Percentiles rank a stretch among this genome's conserved stretches.
Conservation (phyloP, 2,797 vertebrate genomes). For the Thaleichthys pacificus region DNA sequence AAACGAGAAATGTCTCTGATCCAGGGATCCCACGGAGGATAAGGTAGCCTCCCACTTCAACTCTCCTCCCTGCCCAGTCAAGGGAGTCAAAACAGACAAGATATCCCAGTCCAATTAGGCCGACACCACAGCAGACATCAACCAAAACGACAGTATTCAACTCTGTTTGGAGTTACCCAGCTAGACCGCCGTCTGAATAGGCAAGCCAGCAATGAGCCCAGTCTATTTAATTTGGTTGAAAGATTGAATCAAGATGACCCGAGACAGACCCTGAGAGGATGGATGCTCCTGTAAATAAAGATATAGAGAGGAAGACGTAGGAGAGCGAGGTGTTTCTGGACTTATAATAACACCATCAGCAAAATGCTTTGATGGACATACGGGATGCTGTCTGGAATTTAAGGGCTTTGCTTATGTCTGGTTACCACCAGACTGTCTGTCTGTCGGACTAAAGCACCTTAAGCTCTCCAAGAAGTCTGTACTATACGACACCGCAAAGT, state of each 20-base stretch:
- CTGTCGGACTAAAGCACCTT: neutral
- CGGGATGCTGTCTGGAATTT: neutral
- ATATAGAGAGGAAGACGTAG: neutral
- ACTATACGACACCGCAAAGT: neutral
- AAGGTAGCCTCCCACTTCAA: neutral
- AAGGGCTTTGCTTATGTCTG: neutral
- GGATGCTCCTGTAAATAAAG: conserved; percentile 15
- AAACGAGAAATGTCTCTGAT: neutral
- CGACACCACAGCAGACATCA: neutral
- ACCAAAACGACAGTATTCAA: neutral
- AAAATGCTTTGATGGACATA: neutral
- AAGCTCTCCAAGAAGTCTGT: neutral
- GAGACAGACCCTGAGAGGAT: conserved; percentile 8
- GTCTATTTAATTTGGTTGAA: conserved; percentile 3
- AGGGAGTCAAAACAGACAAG: neutral
- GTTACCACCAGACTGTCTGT: neutral
- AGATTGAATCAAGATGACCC: conserved; percentile 11
- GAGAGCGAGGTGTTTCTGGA: conserved; percentile 3
- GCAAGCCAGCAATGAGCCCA: neutral
- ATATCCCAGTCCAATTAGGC: neutral
- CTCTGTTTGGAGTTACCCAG: neutral
- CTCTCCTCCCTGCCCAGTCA: no score
- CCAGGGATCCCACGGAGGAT: neutral
- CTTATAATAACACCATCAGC: conserved; percentile 16
- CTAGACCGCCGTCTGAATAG: neutral